These are phyloP conservation scores for Diphyllodes magnificus DNA, from an alignment of 2,113 vertebrate genomes.

Conservation along the genomic window DNA sequence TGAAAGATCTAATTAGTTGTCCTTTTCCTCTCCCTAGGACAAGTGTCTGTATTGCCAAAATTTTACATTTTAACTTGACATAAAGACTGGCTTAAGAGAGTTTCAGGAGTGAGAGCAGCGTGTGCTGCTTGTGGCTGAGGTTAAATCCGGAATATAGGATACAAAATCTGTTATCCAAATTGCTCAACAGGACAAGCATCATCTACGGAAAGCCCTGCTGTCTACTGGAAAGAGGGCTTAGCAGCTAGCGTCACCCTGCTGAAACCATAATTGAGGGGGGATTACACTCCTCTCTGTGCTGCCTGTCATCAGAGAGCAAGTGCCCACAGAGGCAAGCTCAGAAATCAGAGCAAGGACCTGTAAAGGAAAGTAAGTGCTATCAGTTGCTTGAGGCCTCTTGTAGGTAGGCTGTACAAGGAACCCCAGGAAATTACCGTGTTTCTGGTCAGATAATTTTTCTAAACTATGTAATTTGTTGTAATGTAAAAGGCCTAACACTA, in stretches of 20 bases:
- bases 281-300: conserved; percentile 16
- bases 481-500: background rate
- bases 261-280: conserved; percentile 6
- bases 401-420: background rate
- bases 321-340: background rate
- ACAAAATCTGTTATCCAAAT: conserved; percentile 2
- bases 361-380: background rate
- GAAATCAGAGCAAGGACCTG: background rate
- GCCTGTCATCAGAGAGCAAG: background rate
- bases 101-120: background rate
- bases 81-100: background rate
- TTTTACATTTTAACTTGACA: background rate
- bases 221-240: conserved; percentile 20
- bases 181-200: background rate
- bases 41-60: background rate
- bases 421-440: background rate
- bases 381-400: background rate
- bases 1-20: background rate
- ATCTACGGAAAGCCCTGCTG: background rate
- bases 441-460: background rate
- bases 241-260: background rate
- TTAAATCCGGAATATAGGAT: background rate
- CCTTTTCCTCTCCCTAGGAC: background rate
- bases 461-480: background rate
- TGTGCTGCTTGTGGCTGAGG: background rate